Percentiles rank a stretch among this genome's conserved stretches.
Evolutionary conservation across 2,888 invertebrate species (phyloP).

Genomic region (Spisula subtruncata): DNA sequence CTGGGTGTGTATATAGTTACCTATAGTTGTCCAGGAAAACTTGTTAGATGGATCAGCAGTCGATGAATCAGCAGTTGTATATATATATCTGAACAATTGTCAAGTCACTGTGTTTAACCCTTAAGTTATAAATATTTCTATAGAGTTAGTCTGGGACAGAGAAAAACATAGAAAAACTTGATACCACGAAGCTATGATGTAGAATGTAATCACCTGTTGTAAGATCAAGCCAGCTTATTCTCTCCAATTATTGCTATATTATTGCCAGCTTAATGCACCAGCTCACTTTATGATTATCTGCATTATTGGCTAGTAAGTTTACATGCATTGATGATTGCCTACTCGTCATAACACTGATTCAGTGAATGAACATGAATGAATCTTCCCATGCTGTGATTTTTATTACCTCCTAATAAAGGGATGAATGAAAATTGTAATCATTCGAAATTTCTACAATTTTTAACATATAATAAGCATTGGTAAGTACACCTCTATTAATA

Average conservation of each 20-base stretch:
- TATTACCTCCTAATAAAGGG: too few species aligned
- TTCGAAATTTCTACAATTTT: too few species aligned
- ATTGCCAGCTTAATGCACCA: constrained; percentile 1
- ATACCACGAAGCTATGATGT: background rate
- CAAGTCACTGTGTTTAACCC: too few species aligned
- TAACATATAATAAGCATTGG: too few species aligned
- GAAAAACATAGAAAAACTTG: background rate
- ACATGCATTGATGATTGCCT: background rate
- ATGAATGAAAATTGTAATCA: too few species aligned
- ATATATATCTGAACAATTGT: too few species aligned
- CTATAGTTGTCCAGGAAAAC: too few species aligned
- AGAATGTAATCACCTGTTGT: constrained; percentile 29
- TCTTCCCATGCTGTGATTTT: background rate
- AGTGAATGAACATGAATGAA: background rate
- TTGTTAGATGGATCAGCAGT: too few species aligned
- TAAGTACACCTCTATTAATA: too few species aligned
- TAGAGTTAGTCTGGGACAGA: background rate
- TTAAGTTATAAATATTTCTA: background rate
- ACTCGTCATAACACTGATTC: background rate
- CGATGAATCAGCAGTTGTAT: too few species aligned
- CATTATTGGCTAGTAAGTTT: background rate
- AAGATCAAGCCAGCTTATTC: constrained; percentile 23
- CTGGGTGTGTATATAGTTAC: too few species aligned
- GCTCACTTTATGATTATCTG: background rate
- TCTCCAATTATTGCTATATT: background rate